Base-by-base conservation (phyloP, 2,888 invertebrate genomes). In the Dasysyrphus albostriatus region DNA sequence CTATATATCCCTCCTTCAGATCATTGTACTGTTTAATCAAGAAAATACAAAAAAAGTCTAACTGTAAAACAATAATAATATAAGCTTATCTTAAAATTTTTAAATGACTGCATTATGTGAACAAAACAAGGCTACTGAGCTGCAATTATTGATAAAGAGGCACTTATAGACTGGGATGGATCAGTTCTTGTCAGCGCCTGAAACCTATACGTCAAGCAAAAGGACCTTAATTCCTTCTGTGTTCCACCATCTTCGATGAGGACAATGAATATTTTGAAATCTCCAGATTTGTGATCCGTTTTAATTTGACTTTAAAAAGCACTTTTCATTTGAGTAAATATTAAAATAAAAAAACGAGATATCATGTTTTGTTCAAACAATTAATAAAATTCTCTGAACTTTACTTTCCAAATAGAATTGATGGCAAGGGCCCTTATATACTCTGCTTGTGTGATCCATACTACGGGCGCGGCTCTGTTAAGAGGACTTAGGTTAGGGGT, bases 81-180 rank as follows among this genome's bases (percentile, higher is more conserved):
- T 49, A 85, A 82, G 82, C 82, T 85, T 85, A 85, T 85, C 85
- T 70, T 39, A n/a, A 14, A 10, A 42, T 61, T 24, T 42, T 61
- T 19, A 61, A 78, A 82, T 77, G 85, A 69, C 42, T 82, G 51
- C 69, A 82, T 82, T 74, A 82, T 82, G 74, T 74, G 74, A 63
- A 82, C 70, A 74, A 47, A 85, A 85, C 82, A 85, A 72, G 81
- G 82, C 85, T 85, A 77, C 85, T 56, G 76, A 78, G 74, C 74
- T 70, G 74, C 29, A 54, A 69, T 67, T 51, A 49, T 39, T 51
- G 73, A 75, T 82, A 76, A 76, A 54, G 29, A 34, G 32, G 8
- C 42, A 73, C 44, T 14, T 16, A 44, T 10, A 14, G 10, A 1
- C 72, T 58, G 9, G n/a, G 24, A 0, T 49, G 59, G 37, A 61